A percentile compares a stretch with the other conserved stretches of the same genome.
phyloP scores from a whole-genome alignment of 2,888 invertebrate genomes.

The Lepidochrysops patricia region DNA sequence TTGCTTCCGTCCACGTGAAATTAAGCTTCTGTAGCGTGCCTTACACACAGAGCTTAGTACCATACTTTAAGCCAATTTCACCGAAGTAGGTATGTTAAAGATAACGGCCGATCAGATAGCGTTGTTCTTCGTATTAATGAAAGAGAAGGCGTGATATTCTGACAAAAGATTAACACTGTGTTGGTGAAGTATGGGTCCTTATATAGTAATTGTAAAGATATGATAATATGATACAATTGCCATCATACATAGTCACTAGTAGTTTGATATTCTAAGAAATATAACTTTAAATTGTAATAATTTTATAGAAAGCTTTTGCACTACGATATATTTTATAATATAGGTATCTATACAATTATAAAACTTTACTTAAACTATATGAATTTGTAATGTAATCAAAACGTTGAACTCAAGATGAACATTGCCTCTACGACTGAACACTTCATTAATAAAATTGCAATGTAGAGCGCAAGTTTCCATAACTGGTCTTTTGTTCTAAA shows the following conservation, averaged over 20 bases:
- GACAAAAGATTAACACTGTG: too few species aligned
- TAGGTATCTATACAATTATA: background rate
- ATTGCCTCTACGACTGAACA: background rate
- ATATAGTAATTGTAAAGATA: conserved; percentile 14
- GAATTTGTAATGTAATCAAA: too few species aligned
- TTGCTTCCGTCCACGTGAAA: conserved; percentile 15
- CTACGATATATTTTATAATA: conserved; percentile 3
- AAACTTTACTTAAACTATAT: background rate
- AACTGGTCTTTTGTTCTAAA: too few species aligned
- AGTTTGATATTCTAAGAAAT: conserved; percentile 45
- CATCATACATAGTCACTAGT: conserved; percentile 62
- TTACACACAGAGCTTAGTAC: conserved; percentile 13
- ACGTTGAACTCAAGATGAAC: too few species aligned
- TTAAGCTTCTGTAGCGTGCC: conserved; percentile 1
- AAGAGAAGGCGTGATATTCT: too few species aligned
- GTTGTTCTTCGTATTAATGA: too few species aligned
- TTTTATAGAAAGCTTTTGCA: conserved; percentile 18
- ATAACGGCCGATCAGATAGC: too few species aligned
- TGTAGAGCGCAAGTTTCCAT: background rate
- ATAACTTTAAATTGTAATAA: conserved; percentile 25
- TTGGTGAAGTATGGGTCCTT: conserved; percentile 7
- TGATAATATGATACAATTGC: conserved; percentile 37
- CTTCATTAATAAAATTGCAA: background rate
- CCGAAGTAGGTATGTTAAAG: too few species aligned
- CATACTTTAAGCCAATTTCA: too few species aligned